Percentiles rank a stretch among this genome's conserved stretches.
These are phyloP conservation scores for Uromys caudimaculatus DNA, from an alignment of 2,797 vertebrate species.

Conservation along the genomic window DNA sequence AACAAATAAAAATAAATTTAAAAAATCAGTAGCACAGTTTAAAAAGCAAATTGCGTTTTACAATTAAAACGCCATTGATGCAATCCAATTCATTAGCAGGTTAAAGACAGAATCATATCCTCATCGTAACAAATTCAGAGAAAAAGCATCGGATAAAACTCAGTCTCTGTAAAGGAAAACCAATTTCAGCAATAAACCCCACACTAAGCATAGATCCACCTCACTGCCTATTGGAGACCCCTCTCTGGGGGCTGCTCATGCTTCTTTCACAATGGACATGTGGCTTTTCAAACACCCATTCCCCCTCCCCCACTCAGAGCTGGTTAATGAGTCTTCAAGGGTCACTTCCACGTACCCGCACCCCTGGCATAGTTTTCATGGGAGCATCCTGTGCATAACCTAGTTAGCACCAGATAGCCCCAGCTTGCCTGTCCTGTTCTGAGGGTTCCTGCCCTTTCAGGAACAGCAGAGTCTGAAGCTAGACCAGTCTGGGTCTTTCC, in stretches of 20 bases:
- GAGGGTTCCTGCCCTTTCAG: not conserved
- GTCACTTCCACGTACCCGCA: not conserved
- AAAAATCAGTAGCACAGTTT: not conserved
- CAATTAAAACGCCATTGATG: not conserved
- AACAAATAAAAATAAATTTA: not conserved
- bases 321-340: not conserved
- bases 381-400: too few relatives aligned
- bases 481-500: not conserved
- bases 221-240: not conserved
- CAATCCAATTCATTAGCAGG: constrained; percentile 19
- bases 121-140: not conserved
- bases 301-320: not conserved
- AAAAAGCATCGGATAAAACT: not conserved
- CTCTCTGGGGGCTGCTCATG: not conserved
- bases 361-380: not conserved
- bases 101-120: not conserved
- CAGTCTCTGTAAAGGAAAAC: not conserved
- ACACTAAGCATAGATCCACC: not conserved
- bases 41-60: not conserved
- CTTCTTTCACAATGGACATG: not conserved
- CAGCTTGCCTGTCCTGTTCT: not conserved
- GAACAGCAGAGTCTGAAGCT: not conserved
- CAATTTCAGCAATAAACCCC: not conserved
- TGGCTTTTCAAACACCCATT: not conserved
- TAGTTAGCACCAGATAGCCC: not conserved